A percentile compares a stretch with the other conserved stretches of the same genome.
Conservation (phyloP, 1,140 invertebrate species). For the Cotesia vestalis region DNA sequence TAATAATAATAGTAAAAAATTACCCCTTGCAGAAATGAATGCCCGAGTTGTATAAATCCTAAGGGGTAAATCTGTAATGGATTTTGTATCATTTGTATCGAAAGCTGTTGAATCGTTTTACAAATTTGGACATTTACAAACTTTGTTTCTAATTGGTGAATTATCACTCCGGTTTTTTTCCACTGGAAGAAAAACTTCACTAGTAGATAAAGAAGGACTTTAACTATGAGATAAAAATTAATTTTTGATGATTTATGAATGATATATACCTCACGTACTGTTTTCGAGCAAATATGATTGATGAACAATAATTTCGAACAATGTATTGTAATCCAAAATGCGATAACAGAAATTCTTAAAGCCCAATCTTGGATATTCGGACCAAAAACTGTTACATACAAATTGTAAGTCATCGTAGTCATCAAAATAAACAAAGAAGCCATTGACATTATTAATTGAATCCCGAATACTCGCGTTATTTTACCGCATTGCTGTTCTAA, state of each 20-base stretch:
- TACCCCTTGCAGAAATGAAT: not conserved
- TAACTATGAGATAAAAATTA: too few relatives aligned
- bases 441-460: not conserved
- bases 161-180: conserved; percentile 1
- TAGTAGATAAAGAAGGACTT: too few relatives aligned
- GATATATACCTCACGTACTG: too few relatives aligned
- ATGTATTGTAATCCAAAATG: too few relatives aligned
- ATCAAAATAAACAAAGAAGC: not conserved
- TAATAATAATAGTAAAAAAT: not conserved
- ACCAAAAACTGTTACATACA: too few relatives aligned
- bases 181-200: not conserved
- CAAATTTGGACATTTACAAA: not conserved
- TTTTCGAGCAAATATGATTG: too few relatives aligned
- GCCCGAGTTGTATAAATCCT: not conserved
- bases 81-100: conserved; percentile 11
- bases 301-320: too few relatives aligned
- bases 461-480: not conserved
- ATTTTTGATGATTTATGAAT: too few relatives aligned
- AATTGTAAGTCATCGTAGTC: not conserved
- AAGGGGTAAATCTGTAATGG: not conserved
- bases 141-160: not conserved
- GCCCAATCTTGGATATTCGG: too few relatives aligned
- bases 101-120: conserved; percentile 6
- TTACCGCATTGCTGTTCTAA: not conserved
- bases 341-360: too few relatives aligned